A percentile compares a stretch with the other conserved stretches of the same genome.
Evolutionary conservation across 2,888 invertebrate species (phyloP).

Genomic region (Spisula solida): DNA sequence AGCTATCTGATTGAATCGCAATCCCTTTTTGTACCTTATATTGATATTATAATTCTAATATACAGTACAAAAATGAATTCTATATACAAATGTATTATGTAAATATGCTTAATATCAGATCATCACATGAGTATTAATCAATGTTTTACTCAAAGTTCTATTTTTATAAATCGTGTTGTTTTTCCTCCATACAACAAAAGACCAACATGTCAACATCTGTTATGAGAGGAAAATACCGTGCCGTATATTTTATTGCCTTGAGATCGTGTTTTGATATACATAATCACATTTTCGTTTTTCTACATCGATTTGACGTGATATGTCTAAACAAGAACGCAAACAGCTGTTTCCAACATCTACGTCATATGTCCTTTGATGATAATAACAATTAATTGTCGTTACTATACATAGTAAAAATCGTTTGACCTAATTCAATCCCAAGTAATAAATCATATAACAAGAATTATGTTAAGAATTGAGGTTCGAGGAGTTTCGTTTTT

Average conservation of each 20-base stretch:
- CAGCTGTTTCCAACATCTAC: not conserved
- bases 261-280: not conserved
- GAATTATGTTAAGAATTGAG: not conserved
- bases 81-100: too few relatives aligned
- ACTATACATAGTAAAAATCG: slow-evolving; percentile 16
- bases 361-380: not conserved
- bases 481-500: not conserved
- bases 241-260: not conserved
- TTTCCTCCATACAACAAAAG: not conserved
- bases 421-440: not conserved
- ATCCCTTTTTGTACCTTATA: too few relatives aligned
- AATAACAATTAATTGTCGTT: not conserved
- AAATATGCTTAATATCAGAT: too few relatives aligned
- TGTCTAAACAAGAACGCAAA: not conserved
- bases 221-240: not conserved
- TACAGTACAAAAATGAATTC: too few relatives aligned
- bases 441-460: not conserved
- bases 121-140: not conserved
- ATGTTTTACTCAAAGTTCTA: not conserved
- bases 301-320: not conserved
- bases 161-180: not conserved
- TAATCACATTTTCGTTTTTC: not conserved
- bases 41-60: too few relatives aligned
- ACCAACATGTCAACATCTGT: not conserved
- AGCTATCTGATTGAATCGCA: too few relatives aligned